Percentiles rank a stretch among this genome's conserved stretches.
Evolutionary conservation across 2,888 invertebrate species (phyloP).

Genomic region (Acleris laterana): DNA sequence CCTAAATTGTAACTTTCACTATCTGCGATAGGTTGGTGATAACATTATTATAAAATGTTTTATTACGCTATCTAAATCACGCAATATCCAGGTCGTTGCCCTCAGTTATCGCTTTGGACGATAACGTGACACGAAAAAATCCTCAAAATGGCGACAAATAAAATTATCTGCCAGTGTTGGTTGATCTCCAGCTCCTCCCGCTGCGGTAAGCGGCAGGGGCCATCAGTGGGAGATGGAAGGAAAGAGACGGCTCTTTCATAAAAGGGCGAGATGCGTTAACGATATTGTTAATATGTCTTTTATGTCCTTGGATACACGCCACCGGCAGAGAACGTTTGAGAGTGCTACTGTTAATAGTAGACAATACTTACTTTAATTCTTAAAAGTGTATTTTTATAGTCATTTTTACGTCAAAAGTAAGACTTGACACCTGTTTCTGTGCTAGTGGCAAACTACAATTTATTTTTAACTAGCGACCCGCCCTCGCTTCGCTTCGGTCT

Average conservation of each 20-base stretch:
- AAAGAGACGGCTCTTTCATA: constrained; percentile 48
- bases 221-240: constrained; percentile 32
- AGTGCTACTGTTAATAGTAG: constrained; percentile 19
- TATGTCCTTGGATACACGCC: constrained; percentile 52
- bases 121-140: constrained; percentile 76
- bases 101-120: constrained; percentile 71
- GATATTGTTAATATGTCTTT: constrained; percentile 51
- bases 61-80: constrained; percentile 63
- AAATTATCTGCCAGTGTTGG: constrained; percentile 52
- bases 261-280: constrained; percentile 45
- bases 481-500: too few species aligned
- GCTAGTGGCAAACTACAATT: too few species aligned
- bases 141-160: constrained; percentile 59
- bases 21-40: constrained; percentile 27
- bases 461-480: too few species aligned
- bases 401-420: too few species aligned
- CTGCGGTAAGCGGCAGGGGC: constrained; percentile 40
- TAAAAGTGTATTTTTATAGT: background rate
- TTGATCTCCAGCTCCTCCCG: constrained; percentile 49
- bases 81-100: constrained; percentile 68
- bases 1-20: constrained; percentile 29
- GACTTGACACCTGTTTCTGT: too few species aligned
- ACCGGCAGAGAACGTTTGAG: background rate
- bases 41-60: constrained; percentile 43
- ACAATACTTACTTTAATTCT: constrained; percentile 14